Evolutionary conservation across 2,797 vertebrate genomes (phyloP).

Genomic region (Cyclura pinguis): DNA sequence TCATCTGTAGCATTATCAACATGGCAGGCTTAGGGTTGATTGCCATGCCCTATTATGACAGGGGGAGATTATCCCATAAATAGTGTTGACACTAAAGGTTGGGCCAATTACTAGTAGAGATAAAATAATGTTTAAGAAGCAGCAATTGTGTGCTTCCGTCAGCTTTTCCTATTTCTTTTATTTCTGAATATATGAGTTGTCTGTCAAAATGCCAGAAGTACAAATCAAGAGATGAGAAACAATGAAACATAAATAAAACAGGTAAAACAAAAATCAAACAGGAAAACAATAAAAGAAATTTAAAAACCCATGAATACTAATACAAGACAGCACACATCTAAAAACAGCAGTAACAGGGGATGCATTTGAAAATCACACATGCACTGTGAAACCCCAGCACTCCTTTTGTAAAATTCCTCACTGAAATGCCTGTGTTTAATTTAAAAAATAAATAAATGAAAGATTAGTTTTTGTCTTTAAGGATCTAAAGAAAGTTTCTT

Average conservation of each 20-base stretch:
- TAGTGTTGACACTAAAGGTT: neutral
- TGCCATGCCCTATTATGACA: neutral
- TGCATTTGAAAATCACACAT: neutral
- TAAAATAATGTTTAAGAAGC: neutral
- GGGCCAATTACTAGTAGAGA: neutral
- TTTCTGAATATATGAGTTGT: neutral
- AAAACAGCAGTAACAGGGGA: neutral
- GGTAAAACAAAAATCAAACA: neutral
- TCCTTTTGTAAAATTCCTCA: neutral
- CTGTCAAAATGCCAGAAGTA: neutral
- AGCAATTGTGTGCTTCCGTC: neutral
- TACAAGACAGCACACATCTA: neutral
- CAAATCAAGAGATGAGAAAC: neutral
- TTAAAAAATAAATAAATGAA: neutral
- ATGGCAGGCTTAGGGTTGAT: too few species aligned
- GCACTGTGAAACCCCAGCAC: neutral
- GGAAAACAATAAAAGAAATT: neutral
- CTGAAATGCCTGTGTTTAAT: neutral
- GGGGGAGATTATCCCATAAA: neutral
- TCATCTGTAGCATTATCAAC: neutral
- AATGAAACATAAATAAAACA: neutral
- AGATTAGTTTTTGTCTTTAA: neutral
- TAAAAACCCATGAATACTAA: neutral
- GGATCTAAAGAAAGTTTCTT: neutral
- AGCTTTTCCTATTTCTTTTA: neutral